Base-by-base conservation (phyloP, 1,140 invertebrate genomes). In the Aphelenchoides fujianensis region DNA sequence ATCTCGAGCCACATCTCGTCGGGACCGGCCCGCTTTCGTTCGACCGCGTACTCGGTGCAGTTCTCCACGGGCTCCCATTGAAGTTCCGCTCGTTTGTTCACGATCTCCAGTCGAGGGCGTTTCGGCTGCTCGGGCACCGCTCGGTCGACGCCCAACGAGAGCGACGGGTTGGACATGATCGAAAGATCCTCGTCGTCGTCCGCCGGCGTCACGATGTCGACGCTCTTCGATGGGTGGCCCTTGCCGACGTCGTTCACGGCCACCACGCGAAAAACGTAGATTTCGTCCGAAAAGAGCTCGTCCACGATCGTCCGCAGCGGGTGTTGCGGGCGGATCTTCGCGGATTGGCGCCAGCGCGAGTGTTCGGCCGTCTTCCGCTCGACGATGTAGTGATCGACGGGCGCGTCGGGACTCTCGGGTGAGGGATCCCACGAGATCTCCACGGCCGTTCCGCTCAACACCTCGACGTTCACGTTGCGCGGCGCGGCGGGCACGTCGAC, bases 261-360 rank as follows among this genome's bases (percentile, higher is more conserved):
- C 88, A 94, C 91, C 0, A 98, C 90, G 73, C 95, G 89, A 89
- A 98, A 98, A 76, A 94, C 87, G 82, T 98, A 98, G 85, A 97
- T 93, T 80, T 95, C 92, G 71, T 94, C 92, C 1, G 31, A 16
- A 1, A 92, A 92, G 19, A 98, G 86, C 1, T 95, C 95, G 86
- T 96, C 94, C 28, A 53, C 30, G 12, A 69, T 63, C n/a, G 32
- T n/a, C 37, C 55, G 62, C 16, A 70, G 53, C 41, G 19, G 35
- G 2, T 63, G 30, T 71, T 75, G 37, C 27, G 78, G 31, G 53
- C 70, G 61, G 2, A 79, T 67, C 27, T 75, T 79, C 36, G 75
- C 78, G 30, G 74, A 70, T 72, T 82, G 74, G 28, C 81, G 71
- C 81, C 81, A 82, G 48, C 81, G 59, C 12, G 68, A 72, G 28